Evolutionary conservation across 2,888 invertebrate species (phyloP), one percentile per base, ranked within the genome.

Genomic region (Ophion ventricosus): DNA sequence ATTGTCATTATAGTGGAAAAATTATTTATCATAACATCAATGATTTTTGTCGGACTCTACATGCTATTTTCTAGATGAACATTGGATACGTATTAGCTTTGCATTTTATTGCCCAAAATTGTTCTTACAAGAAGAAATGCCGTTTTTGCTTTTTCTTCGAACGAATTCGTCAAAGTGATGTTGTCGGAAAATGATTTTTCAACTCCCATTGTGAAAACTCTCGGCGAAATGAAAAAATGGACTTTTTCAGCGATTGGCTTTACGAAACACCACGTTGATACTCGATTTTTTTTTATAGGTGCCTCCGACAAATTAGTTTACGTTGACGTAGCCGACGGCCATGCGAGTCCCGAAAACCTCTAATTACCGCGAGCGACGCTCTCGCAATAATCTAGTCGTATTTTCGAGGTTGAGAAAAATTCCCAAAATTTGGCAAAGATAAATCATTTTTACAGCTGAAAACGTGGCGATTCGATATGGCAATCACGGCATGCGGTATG

Each of bases 301-400:
- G 66, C 84, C 82, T 79, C 67, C 72, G 79, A 84, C 69, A 67
- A 67, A 82, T 73, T 82, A 84, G 84, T 76, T 82, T 79, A 79
- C 79, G 67, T 79, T 67, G 43, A 84, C 59, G 84, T 72, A 82
- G 76, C 82, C 84, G 79, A 84, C 79, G 82, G 70, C 82, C 82
- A 67, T 73, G 75, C 40, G 67, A 82, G 66, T 72, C 77, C 72
- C 26, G 54, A 57, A 14, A 43, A 11, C 66, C 40, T 64, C 66
- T 5, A 29, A 43, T 61, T 43, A 67, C 59, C 49, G 25, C 23
- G 64, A 29, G 66, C 35, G 76, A 43, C 57, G 1, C 67, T 76
- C 10, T 59, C 40, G 35, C 10, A 67, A 67, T 40, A 26, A 14
- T n/a, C 17, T 57, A 43, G 43, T 56, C 14, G 25, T n/a, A 14